Percentiles rank a stretch among this genome's conserved stretches.
Conservation (phyloP, 2,797 vertebrate genomes). For the Cercopithecus hamlyni region DNA sequence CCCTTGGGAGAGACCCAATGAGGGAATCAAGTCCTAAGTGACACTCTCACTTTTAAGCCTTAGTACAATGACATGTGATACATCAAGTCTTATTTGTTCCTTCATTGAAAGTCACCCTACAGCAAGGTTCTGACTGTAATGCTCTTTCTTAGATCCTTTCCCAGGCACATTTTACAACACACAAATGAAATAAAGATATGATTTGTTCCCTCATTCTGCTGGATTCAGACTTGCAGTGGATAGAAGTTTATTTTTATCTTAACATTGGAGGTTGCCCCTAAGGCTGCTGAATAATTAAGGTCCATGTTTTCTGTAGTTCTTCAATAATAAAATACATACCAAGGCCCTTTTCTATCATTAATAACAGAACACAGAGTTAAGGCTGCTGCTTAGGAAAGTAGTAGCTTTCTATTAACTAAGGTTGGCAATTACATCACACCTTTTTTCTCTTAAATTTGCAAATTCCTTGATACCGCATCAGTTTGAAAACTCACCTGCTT, state of each 20-base stretch:
- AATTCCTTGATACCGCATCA: not conserved
- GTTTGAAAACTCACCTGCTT: not conserved
- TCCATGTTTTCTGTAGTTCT: conserved; percentile 55
- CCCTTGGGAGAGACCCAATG: not conserved
- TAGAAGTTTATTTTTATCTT: conserved; percentile 66
- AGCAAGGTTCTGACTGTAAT: conserved; percentile 27
- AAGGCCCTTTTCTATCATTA: not conserved
- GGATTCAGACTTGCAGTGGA: not conserved
- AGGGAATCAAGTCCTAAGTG: not conserved
- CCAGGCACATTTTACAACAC: conserved; percentile 45
- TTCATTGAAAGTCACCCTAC: not conserved
- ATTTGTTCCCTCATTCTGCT: conserved; percentile 56
- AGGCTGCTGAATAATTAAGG: conserved; percentile 81
- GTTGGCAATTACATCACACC: not conserved
- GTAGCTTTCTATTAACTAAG: not conserved
- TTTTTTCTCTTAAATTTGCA: not conserved
- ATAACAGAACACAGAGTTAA: not conserved
- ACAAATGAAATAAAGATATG: conserved; percentile 58
- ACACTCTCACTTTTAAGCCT: not conserved
- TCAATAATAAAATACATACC: conserved; percentile 59
- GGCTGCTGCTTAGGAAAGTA: not conserved
- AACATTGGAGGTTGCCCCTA: conserved; percentile 34
- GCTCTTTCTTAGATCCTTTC: conserved; percentile 49
- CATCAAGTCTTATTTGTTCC: conserved; percentile 15
- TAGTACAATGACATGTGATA: not conserved